phyloP scores from a whole-genome alignment of 2,888 invertebrate species.

The Pachydiplax longipennis region DNA sequence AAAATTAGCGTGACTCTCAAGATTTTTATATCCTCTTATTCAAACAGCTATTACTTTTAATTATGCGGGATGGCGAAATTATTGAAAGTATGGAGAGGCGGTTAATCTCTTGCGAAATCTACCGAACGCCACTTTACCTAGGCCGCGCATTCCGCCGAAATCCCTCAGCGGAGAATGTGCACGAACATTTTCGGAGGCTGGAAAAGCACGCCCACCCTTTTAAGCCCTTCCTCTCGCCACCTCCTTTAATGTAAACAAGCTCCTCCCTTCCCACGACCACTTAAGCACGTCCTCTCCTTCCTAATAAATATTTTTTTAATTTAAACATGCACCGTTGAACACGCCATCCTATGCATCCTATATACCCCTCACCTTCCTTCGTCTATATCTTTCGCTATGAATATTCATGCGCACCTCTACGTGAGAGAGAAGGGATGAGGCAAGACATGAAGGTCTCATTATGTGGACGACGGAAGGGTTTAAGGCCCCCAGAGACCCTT shows the following conservation, averaged over 20 bases:
- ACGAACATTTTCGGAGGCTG: not conserved
- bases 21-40: no score
- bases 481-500: slow-evolving; percentile 25
- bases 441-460: slow-evolving; percentile 43
- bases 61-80: no score
- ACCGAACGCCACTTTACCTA: not conserved
- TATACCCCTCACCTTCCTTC: not conserved
- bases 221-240: not conserved
- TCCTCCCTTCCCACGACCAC: not conserved
- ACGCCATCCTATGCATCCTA: not conserved
- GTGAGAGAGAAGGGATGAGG: not conserved
- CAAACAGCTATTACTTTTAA: no score
- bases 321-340: slow-evolving; percentile 15
- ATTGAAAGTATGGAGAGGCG: not conserved
- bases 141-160: not conserved
- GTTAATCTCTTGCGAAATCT: not conserved
- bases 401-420: slow-evolving; percentile 19
- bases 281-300: not conserved
- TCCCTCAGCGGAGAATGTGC: not conserved
- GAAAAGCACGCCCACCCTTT: not conserved
- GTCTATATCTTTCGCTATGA: slow-evolving; percentile 17
- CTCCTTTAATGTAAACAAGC: slow-evolving; percentile 23
- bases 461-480: slow-evolving; percentile 26
- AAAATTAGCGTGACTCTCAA: no score
- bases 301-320: slow-evolving; percentile 18